These are phyloP conservation scores for Euphonia xanthogaster DNA, from an alignment of 2,797 vertebrate genomes.

Conservation along the genomic window DNA sequence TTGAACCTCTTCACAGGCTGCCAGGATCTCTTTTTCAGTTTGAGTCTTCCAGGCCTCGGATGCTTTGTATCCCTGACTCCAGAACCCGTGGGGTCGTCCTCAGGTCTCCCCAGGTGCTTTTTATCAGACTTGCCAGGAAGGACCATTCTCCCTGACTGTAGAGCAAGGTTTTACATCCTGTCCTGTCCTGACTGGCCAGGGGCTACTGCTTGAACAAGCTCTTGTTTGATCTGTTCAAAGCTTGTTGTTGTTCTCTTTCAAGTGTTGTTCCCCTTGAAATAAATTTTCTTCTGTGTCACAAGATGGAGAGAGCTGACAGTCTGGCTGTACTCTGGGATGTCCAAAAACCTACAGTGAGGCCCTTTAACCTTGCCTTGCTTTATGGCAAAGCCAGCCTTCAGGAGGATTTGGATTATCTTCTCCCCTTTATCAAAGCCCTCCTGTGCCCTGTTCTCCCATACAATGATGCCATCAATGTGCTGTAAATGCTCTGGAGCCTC, in stretches of 20 bases:
- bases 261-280: not conserved
- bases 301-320: not conserved
- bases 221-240: not conserved
- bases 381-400: not conserved
- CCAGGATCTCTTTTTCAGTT: not conserved
- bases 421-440: not conserved
- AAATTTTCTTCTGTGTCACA: rapidly evolving
- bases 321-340: not conserved
- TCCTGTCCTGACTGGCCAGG: not conserved
- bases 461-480: not conserved
- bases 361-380: not conserved
- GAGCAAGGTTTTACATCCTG: not conserved
- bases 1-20: not conserved
- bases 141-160: not conserved
- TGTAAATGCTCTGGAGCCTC: not conserved
- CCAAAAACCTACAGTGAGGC: not conserved
- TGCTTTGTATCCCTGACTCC: not conserved
- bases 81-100: not conserved
- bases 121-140: not conserved
- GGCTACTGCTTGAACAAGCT: not conserved
- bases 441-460: not conserved
- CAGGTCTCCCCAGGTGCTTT: not conserved
- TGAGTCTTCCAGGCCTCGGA: too few species aligned
- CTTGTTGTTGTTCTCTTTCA: not conserved
- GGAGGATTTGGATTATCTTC: not conserved